Evolutionary conservation across 2,113 vertebrate species (phyloP).

Genomic region (Lepidothrix coronata): DNA sequence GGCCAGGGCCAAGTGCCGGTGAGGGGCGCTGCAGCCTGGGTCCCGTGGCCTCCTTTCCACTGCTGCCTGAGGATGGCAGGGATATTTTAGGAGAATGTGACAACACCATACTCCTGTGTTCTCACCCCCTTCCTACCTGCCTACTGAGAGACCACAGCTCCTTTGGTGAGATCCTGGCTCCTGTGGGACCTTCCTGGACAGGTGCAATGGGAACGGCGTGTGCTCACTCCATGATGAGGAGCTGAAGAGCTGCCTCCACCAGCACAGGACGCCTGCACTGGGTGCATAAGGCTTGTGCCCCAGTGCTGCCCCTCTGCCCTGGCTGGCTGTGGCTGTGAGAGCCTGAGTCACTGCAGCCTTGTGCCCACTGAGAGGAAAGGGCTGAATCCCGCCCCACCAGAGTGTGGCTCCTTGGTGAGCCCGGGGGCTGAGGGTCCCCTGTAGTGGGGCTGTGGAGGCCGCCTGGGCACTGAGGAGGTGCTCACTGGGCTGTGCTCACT

Average conservation of each 20-base stretch:
- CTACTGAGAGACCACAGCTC: background rate
- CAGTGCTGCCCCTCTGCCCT: background rate
- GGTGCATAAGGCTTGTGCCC: background rate
- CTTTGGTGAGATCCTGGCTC: background rate
- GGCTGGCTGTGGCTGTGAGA: background rate
- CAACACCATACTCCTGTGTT: background rate
- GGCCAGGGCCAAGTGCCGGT: background rate
- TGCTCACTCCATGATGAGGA: background rate
- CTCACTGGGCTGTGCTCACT: rapidly evolving
- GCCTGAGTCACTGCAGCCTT: background rate
- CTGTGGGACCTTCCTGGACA: background rate
- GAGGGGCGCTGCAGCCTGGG: background rate
- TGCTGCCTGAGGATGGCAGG: background rate
- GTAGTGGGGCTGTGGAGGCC: rapidly evolving
- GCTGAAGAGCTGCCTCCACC: background rate
- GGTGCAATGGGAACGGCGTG: background rate
- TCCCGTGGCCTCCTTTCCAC: background rate
- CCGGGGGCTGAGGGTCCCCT: background rate
- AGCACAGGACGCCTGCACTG: rapidly evolving
- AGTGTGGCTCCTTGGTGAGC: background rate
- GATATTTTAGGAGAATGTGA: background rate
- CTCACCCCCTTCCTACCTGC: background rate
- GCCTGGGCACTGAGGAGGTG: rapidly evolving
- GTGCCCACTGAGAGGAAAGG: rapidly evolving
- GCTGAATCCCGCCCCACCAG: background rate